Percentiles rank a stretch among this genome's conserved stretches.
Conservation (phyloP, 2,113 vertebrate genomes). For the Aythya baeri region DNA sequence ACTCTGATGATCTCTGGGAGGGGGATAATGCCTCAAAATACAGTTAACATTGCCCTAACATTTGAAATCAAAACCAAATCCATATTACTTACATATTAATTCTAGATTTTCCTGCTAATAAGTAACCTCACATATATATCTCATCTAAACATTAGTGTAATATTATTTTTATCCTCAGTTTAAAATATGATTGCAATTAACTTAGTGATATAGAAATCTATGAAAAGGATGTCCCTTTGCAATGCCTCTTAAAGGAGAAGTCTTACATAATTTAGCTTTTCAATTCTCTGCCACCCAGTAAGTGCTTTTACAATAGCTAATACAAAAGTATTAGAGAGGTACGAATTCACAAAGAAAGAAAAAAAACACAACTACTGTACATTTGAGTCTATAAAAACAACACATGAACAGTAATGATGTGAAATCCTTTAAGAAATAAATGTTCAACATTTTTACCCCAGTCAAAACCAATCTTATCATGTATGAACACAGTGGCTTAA, state of each 20-base stretch:
- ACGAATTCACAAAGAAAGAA: not conserved
- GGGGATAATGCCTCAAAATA: not conserved
- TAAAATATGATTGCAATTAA: not conserved
- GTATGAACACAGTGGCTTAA: not conserved
- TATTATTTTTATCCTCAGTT: not conserved
- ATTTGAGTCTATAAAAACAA: not conserved
- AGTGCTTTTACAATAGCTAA: not conserved
- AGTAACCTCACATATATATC: not conserved
- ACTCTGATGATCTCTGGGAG: not conserved
- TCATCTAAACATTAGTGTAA: not conserved
- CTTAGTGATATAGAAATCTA: not conserved
- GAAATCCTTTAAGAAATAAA: conserved; percentile 2
- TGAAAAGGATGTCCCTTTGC: not conserved
- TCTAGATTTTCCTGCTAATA: not conserved
- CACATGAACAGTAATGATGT: not conserved
- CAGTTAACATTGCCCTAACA: not conserved
- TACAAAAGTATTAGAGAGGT: not conserved
- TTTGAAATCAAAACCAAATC: not conserved
- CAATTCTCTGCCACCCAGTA: not conserved
- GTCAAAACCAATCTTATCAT: not conserved
- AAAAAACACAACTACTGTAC: not conserved
- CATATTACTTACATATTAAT: not conserved
- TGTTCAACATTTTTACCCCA: not conserved
- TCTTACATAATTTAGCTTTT: not conserved
- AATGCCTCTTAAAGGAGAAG: not conserved